Evolutionary conservation across 2,888 invertebrate genomes (phyloP).

Genomic region (Chorisops tibialis): DNA sequence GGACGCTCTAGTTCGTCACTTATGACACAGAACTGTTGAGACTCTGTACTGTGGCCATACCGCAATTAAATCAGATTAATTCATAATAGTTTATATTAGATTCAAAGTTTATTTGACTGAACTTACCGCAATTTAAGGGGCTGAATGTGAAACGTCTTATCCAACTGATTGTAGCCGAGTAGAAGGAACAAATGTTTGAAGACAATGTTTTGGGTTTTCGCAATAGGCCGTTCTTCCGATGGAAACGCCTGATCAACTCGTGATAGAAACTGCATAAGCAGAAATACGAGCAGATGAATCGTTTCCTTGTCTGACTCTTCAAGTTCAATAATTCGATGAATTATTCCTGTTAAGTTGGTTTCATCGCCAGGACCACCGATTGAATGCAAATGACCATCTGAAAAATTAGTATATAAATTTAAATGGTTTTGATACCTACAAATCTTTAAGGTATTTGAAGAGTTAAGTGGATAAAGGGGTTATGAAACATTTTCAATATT

Average conservation of each 20-base stretch:
- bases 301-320: conserved; percentile 96
- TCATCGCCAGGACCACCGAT: conserved; percentile 80
- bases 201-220: conserved; percentile 81
- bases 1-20: no score
- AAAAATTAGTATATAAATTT: no score
- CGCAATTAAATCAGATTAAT: no score
- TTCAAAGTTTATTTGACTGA: not conserved
- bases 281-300: conserved; percentile 86
- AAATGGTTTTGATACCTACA: no score
- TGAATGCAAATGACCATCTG: conserved; percentile 82
- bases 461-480: no score
- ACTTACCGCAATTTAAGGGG: conserved; percentile 76
- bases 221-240: conserved; percentile 77
- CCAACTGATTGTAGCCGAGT: conserved; percentile 88
- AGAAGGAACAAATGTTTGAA: conserved; percentile 87
- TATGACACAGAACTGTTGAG: no score
- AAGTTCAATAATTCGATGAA: conserved; percentile 85
- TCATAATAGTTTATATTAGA: not conserved
- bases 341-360: conserved; percentile 69
- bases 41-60: no score
- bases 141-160: conserved; percentile 87
- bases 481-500: no score
- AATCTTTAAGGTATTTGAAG: no score
- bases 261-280: conserved; percentile 96
- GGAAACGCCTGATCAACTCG: conserved; percentile 78